These are phyloP conservation scores for Macquaria australasica DNA, from an alignment of 2,113 vertebrate genomes.

Conservation along the genomic window DNA sequence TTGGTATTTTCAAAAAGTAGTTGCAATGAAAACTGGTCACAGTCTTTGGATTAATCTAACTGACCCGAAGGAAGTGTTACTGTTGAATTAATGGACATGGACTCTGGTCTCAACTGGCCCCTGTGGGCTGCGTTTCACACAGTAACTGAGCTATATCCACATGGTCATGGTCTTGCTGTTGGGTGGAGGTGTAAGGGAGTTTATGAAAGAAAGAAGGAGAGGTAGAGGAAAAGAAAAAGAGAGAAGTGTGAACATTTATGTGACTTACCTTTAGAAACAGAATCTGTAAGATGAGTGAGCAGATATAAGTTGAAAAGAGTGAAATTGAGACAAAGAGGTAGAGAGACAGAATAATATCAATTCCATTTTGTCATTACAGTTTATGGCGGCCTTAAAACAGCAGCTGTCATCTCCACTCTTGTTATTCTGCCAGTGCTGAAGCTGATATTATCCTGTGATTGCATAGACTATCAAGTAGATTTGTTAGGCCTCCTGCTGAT, in stretches of 20 bases:
- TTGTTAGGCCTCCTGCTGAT: conserved; percentile 37
- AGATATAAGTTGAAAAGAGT: not conserved
- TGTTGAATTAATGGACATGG: conserved; percentile 14
- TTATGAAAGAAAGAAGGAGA: not conserved
- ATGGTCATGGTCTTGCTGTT: not conserved
- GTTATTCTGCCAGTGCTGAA: conserved; percentile 10
- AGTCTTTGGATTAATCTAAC: too few relatives aligned
- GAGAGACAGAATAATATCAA: not conserved
- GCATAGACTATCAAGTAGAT: conserved; percentile 24
- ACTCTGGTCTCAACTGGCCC: not conserved
- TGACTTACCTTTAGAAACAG: not conserved
- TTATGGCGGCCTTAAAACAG: conserved; percentile 1
- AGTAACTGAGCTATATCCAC: conserved; percentile 23
- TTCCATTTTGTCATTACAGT: not conserved
- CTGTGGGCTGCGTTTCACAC: conserved; percentile 1
- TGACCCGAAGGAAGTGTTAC: too few relatives aligned
- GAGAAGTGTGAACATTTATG: not conserved
- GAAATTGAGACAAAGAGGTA: not conserved
- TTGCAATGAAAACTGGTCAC: too few relatives aligned
- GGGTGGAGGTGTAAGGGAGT: not conserved
- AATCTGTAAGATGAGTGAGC: conserved; percentile 2
- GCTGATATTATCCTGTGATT: conserved; percentile 35
- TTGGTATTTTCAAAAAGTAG: too few relatives aligned
- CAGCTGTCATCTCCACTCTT: not conserved
- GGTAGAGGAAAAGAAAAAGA: not conserved